A percentile compares a stretch with the other conserved stretches of the same genome.
phyloP scores from a whole-genome alignment of 2,797 vertebrate species.

The Hippocampus kuda region DNA sequence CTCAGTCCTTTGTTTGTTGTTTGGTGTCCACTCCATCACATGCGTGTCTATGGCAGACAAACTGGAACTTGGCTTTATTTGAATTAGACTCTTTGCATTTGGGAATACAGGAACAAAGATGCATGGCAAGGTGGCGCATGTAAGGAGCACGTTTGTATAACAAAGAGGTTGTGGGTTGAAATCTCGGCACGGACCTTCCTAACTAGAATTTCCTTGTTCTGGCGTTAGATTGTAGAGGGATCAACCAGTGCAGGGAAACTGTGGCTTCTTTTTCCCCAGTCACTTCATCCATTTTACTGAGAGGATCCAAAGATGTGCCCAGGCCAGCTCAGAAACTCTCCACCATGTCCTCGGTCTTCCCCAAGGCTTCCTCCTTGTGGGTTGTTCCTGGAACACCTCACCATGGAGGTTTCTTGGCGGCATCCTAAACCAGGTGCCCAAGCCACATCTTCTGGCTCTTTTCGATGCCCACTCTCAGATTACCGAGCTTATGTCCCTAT shows the following conservation, averaged over 20 bases:
- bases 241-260: neutral
- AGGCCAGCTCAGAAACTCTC: neutral
- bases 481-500: too few relatives aligned
- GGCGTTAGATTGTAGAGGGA: neutral
- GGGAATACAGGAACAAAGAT: neutral
- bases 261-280: neutral
- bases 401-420: too few relatives aligned
- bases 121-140: neutral
- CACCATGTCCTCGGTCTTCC: neutral
- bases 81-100: neutral
- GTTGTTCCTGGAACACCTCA: neutral
- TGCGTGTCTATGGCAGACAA: constrained; percentile 26
- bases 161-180: neutral
- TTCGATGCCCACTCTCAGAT: neutral
- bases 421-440: neutral
- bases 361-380: neutral
- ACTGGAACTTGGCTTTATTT: neutral
- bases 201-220: neutral
- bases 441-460: neutral
- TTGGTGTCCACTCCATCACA: constrained; percentile 44
- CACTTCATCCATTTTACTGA: neutral
- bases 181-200: neutral
- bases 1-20: constrained; percentile 20
- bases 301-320: neutral
- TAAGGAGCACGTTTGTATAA: neutral